These are phyloP conservation scores for Maniola hyperantus DNA, from an alignment of 2,888 invertebrate genomes.

Conservation along the genomic window DNA sequence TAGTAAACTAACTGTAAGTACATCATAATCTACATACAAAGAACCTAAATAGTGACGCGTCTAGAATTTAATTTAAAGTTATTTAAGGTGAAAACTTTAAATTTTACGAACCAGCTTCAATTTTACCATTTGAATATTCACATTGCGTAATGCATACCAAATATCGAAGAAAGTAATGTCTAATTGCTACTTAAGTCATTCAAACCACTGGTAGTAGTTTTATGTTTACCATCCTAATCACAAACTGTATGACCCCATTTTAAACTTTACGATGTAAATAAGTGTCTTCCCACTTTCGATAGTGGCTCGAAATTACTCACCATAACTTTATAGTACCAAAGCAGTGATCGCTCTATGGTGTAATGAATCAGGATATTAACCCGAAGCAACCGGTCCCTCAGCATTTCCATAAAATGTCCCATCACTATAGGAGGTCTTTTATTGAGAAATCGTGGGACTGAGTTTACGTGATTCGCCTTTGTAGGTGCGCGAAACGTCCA, in stretches of 20 bases:
- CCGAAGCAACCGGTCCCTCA: conserved; percentile 50
- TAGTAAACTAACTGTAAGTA: too few species aligned
- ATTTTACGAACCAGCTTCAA: neutral
- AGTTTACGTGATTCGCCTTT: conserved; percentile 37
- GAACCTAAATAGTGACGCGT: too few species aligned
- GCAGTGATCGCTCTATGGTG: conserved; percentile 55
- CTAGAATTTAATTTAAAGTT: too few species aligned
- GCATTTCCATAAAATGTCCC: conserved; percentile 55
- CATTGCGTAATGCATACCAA: conserved; percentile 9
- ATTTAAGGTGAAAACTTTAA: neutral
- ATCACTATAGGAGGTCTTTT: conserved; percentile 65
- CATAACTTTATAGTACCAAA: conserved; percentile 41
- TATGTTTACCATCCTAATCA: conserved; percentile 35
- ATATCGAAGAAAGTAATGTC: conserved; percentile 22
- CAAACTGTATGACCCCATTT: conserved; percentile 37
- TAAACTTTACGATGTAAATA: conserved; percentile 36
- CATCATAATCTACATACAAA: too few species aligned
- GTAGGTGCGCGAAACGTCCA: conserved; percentile 16
- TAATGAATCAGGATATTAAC: conserved; percentile 67
- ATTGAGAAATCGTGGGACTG: conserved; percentile 54
- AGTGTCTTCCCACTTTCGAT: conserved; percentile 37
- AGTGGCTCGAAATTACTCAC: conserved; percentile 36
- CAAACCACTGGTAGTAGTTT: conserved; percentile 29
- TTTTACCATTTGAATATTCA: conserved; percentile 7
- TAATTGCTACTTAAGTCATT: conserved; percentile 28